These are phyloP conservation scores for Pyrrhopygopsis socrates DNA, from an alignment of 2,888 invertebrate genomes.

Conservation along the genomic window DNA sequence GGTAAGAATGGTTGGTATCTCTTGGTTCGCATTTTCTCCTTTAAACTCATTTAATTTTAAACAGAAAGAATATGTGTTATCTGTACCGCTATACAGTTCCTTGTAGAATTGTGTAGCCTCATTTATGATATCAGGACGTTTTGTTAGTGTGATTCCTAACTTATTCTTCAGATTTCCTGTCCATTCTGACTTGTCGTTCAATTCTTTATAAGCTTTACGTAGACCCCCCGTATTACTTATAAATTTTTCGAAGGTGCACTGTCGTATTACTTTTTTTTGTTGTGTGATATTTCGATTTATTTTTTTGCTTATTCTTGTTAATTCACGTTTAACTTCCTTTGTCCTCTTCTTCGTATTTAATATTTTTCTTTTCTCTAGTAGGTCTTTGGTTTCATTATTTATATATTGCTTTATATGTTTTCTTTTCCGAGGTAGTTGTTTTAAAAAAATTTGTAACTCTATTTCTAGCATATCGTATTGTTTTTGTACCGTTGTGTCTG, in stretches of 20 bases:
- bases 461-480: not conserved
- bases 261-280: not conserved
- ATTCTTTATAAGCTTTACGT: not conserved
- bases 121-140: not conserved
- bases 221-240: no score
- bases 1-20: not conserved
- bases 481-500: not conserved
- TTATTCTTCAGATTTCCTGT: not conserved
- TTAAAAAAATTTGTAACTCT: not conserved
- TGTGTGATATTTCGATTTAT: not conserved
- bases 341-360: no score
- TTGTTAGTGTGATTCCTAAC: not conserved
- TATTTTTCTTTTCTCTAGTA: no score
- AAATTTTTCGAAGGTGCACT: not conserved
- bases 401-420: not conserved
- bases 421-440: not conserved
- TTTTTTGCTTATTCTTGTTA: not conserved
- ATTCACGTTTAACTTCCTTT: not conserved
- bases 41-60: not conserved
- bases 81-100: not conserved
- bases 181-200: not conserved
- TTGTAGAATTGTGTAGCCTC: not conserved
- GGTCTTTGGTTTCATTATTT: not conserved
- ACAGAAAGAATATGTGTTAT: no score
- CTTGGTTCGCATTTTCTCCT: no score